Base-by-base conservation (phyloP, 2,113 vertebrate genomes). In the Rhynchopsitta pachyrhyncha region DNA sequence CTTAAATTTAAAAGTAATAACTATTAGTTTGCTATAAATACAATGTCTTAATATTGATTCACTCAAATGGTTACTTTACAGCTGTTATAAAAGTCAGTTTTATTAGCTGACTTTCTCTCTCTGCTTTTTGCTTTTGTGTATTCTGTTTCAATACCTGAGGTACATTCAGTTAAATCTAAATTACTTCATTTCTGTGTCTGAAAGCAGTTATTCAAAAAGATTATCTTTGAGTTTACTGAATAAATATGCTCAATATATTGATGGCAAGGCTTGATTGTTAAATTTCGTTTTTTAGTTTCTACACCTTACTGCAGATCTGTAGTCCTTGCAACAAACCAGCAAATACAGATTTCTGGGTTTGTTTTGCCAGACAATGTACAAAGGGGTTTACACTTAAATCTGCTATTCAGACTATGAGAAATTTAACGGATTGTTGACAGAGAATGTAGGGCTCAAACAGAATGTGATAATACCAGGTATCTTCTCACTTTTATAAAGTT, bases 381-480 rank as follows among this genome's bases (percentile, higher is more conserved):
- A 92, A 68, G 33, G 39, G 7, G 14, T 15, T 76, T 90, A 95
- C 28, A 29, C 60, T 69, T 85, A 87, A 95, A 93, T 88, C 53
- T 93, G 49, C 62, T 83, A 66, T 75, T 96, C 86, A 79, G 69
- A 84, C 69, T 79, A 60, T 2, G 5, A 76, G 50, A 53, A 93
- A 50, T 50, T 88, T 94, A 88, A 95, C 81, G 68, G 75, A 80
- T 92, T 95, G 74, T 88, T 93, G 90, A 80, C 79, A 80, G 63
- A 95, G 39, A 76, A 86, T 19, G 27, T 27, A 81, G 52, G 90
- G 62, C 75, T 90, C 76, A 81, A 74, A 62, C 7, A 88, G 28
- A 77, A 86, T 68, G 62, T 62, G 66, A 77, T 93, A 91, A 92
- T 71, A 63, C 12, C 1, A 25, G n/a, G 16, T 90, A 39, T 93